A percentile compares a stretch with the other conserved stretches of the same genome.
Evolutionary conservation across 2,888 invertebrate species (phyloP).

Genomic region (Empis stercorea): DNA sequence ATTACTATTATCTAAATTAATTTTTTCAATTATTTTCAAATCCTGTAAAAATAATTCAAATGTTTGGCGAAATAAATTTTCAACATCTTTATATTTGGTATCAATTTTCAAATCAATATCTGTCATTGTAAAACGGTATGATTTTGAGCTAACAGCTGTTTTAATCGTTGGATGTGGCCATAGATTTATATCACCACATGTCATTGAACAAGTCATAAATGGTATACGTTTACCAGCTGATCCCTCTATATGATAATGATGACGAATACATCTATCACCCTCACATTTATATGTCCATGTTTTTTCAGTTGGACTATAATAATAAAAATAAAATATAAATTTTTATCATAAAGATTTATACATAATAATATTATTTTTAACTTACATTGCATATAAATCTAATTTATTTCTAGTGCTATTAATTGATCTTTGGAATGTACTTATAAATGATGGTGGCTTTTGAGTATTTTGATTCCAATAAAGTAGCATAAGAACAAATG

Average conservation of each 20-base stretch:
- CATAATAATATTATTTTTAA: background rate
- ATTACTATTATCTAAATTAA: conserved; percentile 16
- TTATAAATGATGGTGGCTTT: conserved; percentile 33
- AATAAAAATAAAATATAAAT: background rate
- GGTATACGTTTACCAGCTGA: conserved; percentile 40
- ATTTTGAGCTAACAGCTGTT: conserved; percentile 50
- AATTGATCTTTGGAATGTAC: conserved; percentile 25
- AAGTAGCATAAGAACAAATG: conserved; percentile 43
- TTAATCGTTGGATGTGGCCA: conserved; percentile 73
- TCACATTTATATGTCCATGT: conserved; percentile 71
- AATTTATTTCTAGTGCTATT: conserved; percentile 11
- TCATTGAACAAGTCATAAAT: conserved; percentile 62
- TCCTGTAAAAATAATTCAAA: conserved; percentile 31
- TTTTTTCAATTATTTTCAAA: conserved; percentile 27
- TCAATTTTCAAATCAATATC: conserved; percentile 27
- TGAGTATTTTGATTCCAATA: conserved; percentile 48
- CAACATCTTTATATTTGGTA: conserved; percentile 26
- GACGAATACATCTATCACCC: conserved; percentile 54
- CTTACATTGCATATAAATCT: background rate
- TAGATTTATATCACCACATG: conserved; percentile 54
- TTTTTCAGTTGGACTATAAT: conserved; percentile 30
- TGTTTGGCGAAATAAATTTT: conserved; percentile 23
- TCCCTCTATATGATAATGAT: conserved; percentile 32
- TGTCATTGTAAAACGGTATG: conserved; percentile 39
- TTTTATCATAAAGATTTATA: background rate